Percentiles rank a stretch among this genome's conserved stretches.
phyloP scores from a whole-genome alignment of 2,888 invertebrate genomes.

The Mythimna impura region DNA sequence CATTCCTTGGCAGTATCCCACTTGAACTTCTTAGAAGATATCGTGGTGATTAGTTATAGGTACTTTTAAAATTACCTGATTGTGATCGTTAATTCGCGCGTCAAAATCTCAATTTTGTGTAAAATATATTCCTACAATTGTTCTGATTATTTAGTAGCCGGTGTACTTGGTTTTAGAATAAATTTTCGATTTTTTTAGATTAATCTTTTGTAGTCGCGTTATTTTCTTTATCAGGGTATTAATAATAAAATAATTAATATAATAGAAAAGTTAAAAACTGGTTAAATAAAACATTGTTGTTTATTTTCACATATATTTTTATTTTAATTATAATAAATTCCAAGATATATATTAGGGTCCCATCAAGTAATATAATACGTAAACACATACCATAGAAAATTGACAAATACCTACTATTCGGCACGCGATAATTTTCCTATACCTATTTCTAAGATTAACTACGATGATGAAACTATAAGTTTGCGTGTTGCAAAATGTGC shows the following conservation, averaged over 20 bases:
- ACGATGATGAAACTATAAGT: slow-evolving; percentile 52
- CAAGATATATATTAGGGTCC: slow-evolving; percentile 78
- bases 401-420: slow-evolving; percentile 69
- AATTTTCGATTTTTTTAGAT: slow-evolving; percentile 78
- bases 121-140: slow-evolving; percentile 38
- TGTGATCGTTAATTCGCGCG: slow-evolving; percentile 31
- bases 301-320: slow-evolving; percentile 63
- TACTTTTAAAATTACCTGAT: slow-evolving; percentile 47
- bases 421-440: slow-evolving; percentile 68
- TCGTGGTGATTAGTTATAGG: slow-evolving; percentile 58
- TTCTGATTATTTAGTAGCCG: slow-evolving; percentile 60
- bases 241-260: slow-evolving; percentile 32
- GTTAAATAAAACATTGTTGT: slow-evolving; percentile 75
- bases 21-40: slow-evolving; percentile 66
- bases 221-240: slow-evolving; percentile 64
- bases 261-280: slow-evolving; percentile 55
- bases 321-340: slow-evolving; percentile 65
- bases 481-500: slow-evolving; percentile 74
- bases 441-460: slow-evolving; percentile 46
- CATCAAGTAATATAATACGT: slow-evolving; percentile 72
- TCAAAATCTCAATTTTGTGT: slow-evolving; percentile 61
- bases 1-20: slow-evolving; percentile 91
- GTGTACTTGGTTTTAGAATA: slow-evolving; percentile 77
- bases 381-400: slow-evolving; percentile 66
- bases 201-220: slow-evolving; percentile 72